Evolutionary conservation across 2,888 invertebrate species (phyloP), one percentile per base, ranked within the genome.

Genomic region (Ptilodon capucinus): DNA sequence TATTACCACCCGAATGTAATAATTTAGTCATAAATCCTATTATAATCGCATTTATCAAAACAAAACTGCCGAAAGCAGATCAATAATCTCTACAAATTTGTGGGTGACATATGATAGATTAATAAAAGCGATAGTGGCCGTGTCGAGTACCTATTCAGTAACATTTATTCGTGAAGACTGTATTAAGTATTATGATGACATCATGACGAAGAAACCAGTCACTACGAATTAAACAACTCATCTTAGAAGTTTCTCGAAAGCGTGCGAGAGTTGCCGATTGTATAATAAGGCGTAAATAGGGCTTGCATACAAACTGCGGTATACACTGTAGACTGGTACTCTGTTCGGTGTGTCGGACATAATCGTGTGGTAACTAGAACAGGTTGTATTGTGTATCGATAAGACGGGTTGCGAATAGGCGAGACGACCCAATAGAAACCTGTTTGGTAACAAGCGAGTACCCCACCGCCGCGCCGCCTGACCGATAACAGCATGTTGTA

Each of bases 241-340:
- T 48, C 49, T 46, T 38, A 40, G 64, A 66, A 62, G 50, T 53
- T 64, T 73, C 68, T 71, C 67, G 65, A 70, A 68, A 68, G 57
- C 65, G 59, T 58, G 58, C 49, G 56, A 60, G 45, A 47, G 44
- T 50, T 44, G 49, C 40, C 44, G 47, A 59, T 59, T 62, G 55
- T 61, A 57, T 61, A 64, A 65, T 60, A 64, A 44, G 50, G 36
- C 52, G 57, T 51, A 51, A 59, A 54, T 48, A 45, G 42, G 51
- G 40, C 36, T 50, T 53, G 44, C 48, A 46, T 51, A 49, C 44
- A 53, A 60, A 63, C 47, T 28, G 38, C 25, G 34, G 48, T 44
- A 40, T 41, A 43, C 46, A 44, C 44, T 51, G 42, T 40, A 40
- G 44, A 17, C 39, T 25, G 44, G 57, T 28, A 1, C 4, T 25